Evolutionary conservation across 2,113 vertebrate species (phyloP).

Genomic region (Cryptotis parvus): DNA sequence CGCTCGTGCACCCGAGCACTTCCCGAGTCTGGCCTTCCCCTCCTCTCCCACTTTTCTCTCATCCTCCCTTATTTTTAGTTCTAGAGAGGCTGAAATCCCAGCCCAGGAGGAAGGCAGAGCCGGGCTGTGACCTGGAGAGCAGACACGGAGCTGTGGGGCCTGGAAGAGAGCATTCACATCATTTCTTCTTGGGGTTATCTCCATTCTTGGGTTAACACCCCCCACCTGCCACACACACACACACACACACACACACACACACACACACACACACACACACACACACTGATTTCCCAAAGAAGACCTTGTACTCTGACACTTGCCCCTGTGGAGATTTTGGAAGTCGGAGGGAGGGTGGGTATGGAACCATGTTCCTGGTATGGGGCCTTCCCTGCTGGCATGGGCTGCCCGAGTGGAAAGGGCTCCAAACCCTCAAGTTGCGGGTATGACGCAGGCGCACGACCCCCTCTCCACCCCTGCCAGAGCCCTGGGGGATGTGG

Average conservation of each 20-base stretch:
- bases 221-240: no score
- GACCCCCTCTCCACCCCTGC: neutral
- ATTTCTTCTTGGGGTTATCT: constrained; percentile 61
- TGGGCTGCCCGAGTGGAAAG: neutral
- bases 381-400: neutral
- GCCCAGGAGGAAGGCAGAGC: constrained; percentile 42
- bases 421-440: neutral
- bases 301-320: neutral
- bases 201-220: neutral
- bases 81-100: constrained; percentile 23
- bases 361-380: neutral
- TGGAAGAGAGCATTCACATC: neutral
- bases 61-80: constrained; percentile 74
- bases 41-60: neutral
- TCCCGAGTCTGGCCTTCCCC: neutral
- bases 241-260: no score
- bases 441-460: neutral
- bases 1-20: neutral
- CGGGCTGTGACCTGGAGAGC: constrained; percentile 32
- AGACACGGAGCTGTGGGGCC: neutral
- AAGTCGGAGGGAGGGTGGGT: neutral
- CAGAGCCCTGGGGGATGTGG: accelerated
- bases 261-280: no score
- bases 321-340: neutral
- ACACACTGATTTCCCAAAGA: neutral